Evolutionary conservation across 2,888 invertebrate species (phyloP).

Genomic region (Amiota communis): DNA sequence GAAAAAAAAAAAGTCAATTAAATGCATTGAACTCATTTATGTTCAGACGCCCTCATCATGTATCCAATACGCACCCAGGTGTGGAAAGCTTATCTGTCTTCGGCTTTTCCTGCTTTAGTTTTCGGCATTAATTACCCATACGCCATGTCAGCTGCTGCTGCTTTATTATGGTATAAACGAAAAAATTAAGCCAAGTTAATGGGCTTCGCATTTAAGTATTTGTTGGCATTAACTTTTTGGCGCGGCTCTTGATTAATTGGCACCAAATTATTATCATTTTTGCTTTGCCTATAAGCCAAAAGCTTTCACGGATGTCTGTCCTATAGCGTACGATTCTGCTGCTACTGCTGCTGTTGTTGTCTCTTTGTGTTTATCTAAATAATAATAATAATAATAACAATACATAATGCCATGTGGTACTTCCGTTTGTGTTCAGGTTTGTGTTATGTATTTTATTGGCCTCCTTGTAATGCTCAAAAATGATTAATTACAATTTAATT

Average conservation of each 20-base stretch:
- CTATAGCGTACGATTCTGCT: too few species aligned
- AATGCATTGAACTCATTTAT: too few species aligned
- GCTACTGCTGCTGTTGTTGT: too few species aligned
- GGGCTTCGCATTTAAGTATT: conserved; percentile 5
- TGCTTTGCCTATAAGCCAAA: too few species aligned
- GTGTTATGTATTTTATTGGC: not conserved
- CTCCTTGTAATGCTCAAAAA: conserved; percentile 43
- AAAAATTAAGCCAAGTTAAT: conserved; percentile 11
- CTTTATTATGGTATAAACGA: conserved; percentile 17
- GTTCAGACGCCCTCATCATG: too few species aligned
- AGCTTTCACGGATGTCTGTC: too few species aligned
- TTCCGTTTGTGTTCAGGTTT: not conserved
- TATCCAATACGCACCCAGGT: not conserved
- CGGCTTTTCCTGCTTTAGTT: not conserved
- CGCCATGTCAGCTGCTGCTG: conserved; percentile 30
- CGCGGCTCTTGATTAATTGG: conserved; percentile 59
- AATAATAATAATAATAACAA: too few species aligned
- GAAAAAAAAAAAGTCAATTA: too few species aligned
- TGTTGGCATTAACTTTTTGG: conserved; percentile 48
- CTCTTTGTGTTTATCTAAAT: too few species aligned
- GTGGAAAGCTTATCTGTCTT: not conserved
- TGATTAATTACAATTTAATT: conserved; percentile 67
- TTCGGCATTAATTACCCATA: conserved; percentile 44
- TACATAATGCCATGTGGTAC: conserved; percentile 47
- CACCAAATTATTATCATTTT: not conserved